Base-by-base conservation (phyloP, 92 coral and sea anemone genomes). In the Meandrina meandrites region DNA sequence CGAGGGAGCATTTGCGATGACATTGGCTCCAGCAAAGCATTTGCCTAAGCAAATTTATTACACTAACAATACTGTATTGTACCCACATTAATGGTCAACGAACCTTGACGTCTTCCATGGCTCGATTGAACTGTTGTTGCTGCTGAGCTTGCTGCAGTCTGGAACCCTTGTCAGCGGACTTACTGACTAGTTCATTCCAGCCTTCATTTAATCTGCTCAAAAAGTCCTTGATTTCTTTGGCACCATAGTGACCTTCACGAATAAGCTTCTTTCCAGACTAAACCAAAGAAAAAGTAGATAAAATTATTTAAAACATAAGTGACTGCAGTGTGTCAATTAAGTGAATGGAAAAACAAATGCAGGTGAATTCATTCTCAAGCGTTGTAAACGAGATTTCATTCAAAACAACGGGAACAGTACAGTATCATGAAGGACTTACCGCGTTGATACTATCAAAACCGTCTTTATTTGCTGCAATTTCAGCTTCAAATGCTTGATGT, bases 401-500 rank as follows among this genome's bases (percentile, higher is more conserved):
- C 27, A 22, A 34, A 13, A 35, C 47, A 34, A 76, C 19, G 35
- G 73, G 73, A 68, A 68, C 15, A 68, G 32, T n/a, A 48, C 53
- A 48, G 48, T 35, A 24, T 73, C 5, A 0, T 35, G 50, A 35
- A 28, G 67, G 16, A 36, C 36, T 84, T 91, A 96, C 99, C 76
- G 85, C 88, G 36, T 90, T 92, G 3, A 96, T 91, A 36, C 97
- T 87, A 76, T 93, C 91, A 66, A 95, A 90, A 48, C 98, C 99
- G 81, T 88, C 95, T 68, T 95, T 91, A 88, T 93, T 96, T n/a
- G 99, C 98, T 28, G 95, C 86, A 8, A 96, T 91, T 81, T 96
- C 99, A 73, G 99, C 99, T 75, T 96, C 99, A 70, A 96, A 96
- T 12, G 99, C 99, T 85, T 95, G 94, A 82, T 96, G 99, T 89